Evolutionary conservation across 2,113 vertebrate species (phyloP).

Genomic region (Pluvialis apricaria): DNA sequence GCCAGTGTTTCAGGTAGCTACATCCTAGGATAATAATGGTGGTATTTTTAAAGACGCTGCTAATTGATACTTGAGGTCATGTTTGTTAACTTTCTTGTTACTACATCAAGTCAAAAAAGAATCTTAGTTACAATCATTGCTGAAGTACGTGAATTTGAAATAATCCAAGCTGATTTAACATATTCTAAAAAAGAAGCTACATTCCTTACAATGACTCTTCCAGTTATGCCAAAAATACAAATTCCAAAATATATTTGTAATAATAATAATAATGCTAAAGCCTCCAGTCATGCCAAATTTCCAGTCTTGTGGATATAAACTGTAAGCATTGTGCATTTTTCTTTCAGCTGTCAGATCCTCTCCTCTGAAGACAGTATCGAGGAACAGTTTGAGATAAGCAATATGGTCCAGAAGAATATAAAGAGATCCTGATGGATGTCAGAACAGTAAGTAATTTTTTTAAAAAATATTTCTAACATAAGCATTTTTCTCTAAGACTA

Average conservation of each 20-base stretch:
- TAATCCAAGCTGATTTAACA: background rate
- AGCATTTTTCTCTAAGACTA: background rate
- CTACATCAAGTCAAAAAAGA: background rate
- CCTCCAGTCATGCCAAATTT: background rate
- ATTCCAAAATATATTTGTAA: conserved; percentile 12
- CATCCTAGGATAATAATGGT: background rate
- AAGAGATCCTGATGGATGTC: background rate
- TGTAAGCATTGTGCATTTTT: background rate
- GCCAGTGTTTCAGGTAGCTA: background rate
- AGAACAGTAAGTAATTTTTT: conserved; percentile 5
- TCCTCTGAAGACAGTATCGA: background rate
- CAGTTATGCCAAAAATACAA: background rate
- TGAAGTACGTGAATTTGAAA: background rate
- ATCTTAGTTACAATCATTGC: background rate
- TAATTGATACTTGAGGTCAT: background rate
- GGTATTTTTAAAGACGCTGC: background rate
- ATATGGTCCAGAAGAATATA: background rate
- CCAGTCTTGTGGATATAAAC: background rate
- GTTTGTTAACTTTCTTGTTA: background rate
- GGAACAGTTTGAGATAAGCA: background rate
- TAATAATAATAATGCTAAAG: background rate
- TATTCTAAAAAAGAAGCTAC: background rate
- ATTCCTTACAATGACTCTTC: background rate
- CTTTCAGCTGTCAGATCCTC: background rate
- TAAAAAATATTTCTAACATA: background rate